A percentile compares a stretch with the other conserved stretches of the same genome.
Evolutionary conservation across 2,888 invertebrate species (phyloP).

Genomic region (Drosophila falleni): DNA sequence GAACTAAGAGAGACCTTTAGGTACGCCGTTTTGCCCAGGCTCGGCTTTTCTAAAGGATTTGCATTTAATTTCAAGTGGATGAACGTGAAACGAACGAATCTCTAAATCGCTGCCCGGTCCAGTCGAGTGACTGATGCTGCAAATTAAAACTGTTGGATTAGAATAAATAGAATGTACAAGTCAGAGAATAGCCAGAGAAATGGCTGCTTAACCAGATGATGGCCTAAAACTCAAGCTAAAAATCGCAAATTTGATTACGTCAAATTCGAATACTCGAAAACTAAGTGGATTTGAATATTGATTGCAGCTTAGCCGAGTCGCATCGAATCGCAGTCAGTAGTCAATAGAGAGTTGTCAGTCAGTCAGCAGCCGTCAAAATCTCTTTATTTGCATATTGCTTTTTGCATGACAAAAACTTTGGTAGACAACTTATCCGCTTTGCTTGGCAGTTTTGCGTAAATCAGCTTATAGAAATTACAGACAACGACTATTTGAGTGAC

Average conservation of each 20-base stretch:
- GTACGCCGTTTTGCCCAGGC: constrained; percentile 38
- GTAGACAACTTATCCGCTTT: constrained; percentile 77
- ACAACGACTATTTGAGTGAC: constrained; percentile 40
- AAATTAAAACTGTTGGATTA: constrained; percentile 78
- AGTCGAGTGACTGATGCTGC: constrained; percentile 64
- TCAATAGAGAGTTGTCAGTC: constrained; percentile 15
- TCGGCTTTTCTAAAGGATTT: constrained; percentile 75
- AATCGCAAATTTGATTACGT: constrained; percentile 77
- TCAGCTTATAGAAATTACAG: constrained; percentile 79
- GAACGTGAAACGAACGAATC: constrained; percentile 57
- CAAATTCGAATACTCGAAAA: constrained; percentile 73
- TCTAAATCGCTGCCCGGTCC: constrained; percentile 18
- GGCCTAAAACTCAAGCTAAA: constrained; percentile 44
- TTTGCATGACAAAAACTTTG: constrained; percentile 63
- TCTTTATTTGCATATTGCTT: constrained; percentile 78
- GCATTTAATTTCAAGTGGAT: constrained; percentile 81
- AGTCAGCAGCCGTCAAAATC: constrained; percentile 47
- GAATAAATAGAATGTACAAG: constrained; percentile 71
- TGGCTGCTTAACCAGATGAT: constrained; percentile 32
- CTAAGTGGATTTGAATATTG: constrained; percentile 81
- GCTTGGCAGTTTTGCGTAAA: constrained; percentile 70
- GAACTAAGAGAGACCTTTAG: constrained; percentile 60
- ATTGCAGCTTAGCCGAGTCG: constrained; percentile 71
- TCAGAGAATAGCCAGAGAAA: constrained; percentile 7
- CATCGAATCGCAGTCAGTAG: constrained; percentile 10